phyloP scores from a whole-genome alignment of 2,888 invertebrate species.

The Drosophila acutilabella region DNA sequence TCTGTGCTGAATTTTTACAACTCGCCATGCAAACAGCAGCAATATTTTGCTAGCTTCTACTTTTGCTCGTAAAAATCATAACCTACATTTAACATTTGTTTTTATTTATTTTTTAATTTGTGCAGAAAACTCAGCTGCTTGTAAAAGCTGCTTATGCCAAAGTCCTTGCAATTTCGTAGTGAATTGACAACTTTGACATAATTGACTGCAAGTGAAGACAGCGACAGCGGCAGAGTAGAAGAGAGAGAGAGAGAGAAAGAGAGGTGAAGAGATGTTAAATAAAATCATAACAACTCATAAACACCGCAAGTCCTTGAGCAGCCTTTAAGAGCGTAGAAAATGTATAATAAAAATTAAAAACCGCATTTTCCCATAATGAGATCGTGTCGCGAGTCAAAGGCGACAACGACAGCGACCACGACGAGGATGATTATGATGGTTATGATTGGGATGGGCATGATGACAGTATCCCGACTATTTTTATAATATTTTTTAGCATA shows the following conservation, averaged over 20 bases:
- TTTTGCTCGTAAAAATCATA: conserved; percentile 42
- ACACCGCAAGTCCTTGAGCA: conserved; percentile 69
- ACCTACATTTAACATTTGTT: conserved; percentile 55
- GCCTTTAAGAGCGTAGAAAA: conserved; percentile 36
- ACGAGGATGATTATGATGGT: background rate
- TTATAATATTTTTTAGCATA: conserved; percentile 67
- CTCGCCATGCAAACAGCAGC: conserved; percentile 1
- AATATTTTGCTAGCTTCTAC: conserved; percentile 1
- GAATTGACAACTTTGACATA: conserved; percentile 81
- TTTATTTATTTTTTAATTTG: conserved; percentile 11
- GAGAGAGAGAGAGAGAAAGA: background rate
- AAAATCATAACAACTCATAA: conserved; percentile 73
- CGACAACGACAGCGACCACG: conserved; percentile 13
- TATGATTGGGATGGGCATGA: conserved; percentile 1
- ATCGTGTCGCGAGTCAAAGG: conserved; percentile 44
- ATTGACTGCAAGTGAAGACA: conserved; percentile 69
- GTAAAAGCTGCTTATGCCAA: conserved; percentile 64
- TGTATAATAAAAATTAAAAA: conserved; percentile 58
- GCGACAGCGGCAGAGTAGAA: conserved; percentile 1
- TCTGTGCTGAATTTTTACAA: conserved; percentile 11
- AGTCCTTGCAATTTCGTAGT: conserved; percentile 57
- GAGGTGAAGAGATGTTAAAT: conserved; percentile 44
- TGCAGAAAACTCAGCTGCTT: conserved; percentile 34
- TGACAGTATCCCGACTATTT: conserved; percentile 59
- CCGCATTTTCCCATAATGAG: conserved; percentile 55